Evolutionary conservation across 2,888 invertebrate genomes (phyloP).

Genomic region (Ornithoptera priamus): DNA sequence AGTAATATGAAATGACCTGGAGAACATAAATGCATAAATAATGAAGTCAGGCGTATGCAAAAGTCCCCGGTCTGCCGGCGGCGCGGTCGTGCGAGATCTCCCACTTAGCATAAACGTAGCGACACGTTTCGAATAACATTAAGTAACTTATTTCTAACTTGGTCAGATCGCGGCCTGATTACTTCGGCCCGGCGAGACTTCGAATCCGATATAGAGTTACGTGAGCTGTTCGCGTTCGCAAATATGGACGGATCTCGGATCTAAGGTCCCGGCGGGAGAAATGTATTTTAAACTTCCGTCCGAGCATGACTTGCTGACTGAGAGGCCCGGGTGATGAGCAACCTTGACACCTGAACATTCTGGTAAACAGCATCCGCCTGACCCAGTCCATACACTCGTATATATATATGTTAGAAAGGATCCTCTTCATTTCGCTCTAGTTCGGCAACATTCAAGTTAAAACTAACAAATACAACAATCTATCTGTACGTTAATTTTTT

Average conservation of each 20-base stretch:
- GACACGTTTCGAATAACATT: constrained; percentile 76
- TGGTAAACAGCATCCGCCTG: no score
- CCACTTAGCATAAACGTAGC: constrained; percentile 72
- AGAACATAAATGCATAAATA: constrained; percentile 3
- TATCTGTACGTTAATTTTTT: no score
- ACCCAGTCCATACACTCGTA: no score
- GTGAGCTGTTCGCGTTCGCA: constrained; percentile 40
- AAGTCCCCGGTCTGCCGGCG: constrained; percentile 58
- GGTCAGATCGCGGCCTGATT: constrained; percentile 50
- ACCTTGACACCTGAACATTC: no score
- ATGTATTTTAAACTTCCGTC: constrained; percentile 17
- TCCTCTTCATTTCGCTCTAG: no score
- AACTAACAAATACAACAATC: no score
- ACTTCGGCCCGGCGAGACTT: constrained; percentile 45
- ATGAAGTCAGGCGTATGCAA: constrained; percentile 49
- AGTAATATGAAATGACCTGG: not conserved
- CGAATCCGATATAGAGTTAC: constrained; percentile 47
- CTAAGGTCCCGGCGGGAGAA: constrained; percentile 4
- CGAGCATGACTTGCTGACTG: not conserved
- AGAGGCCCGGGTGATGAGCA: no score
- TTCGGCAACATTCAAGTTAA: no score
- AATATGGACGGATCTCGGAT: constrained; percentile 27
- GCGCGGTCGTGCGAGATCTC: constrained; percentile 72
- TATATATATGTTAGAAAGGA: no score
- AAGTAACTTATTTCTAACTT: constrained; percentile 57